Evolutionary conservation across 2,113 vertebrate species (phyloP), one percentile per base, ranked within the genome.

Genomic region (Leptodactylus fuscus): DNA sequence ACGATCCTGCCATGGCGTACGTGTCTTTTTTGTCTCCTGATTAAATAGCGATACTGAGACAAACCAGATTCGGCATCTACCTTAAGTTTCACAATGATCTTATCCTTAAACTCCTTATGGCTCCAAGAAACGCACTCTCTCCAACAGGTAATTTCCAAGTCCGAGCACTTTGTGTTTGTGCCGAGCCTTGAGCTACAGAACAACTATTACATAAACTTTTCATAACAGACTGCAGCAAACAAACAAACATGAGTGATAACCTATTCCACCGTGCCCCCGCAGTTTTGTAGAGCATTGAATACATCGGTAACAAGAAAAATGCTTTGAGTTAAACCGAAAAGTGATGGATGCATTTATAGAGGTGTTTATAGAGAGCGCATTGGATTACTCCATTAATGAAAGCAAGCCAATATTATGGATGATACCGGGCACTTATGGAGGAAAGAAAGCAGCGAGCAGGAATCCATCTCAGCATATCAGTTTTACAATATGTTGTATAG

Each of bases 131-230:
- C 5, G 3, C 15, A 69, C 16, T 69, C 34, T 69, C 6, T 38
- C 1, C 20, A 36, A 69, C 10, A 10, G 34, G 32, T 36, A 9
- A 69, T 22, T 69, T 69, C 15, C 16, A 69, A 69, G 15, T 69
- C 7, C 15, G 20, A 69, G 32, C 34, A 67, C 32, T 36, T 69
- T 69, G 32, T 38, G 16, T 67, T 67, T 32, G 29, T 34, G 5
- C 29, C 3, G 18, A 69, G 65, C 65, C 29, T 34, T 67, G 62
- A 67, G 62, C 62, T 67, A 34, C 34, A 32, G 62, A 67, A 32
- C 62, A 67, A 67, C 29, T 18, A 67, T 67, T 67, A 67, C 62
- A 67, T 67, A 18, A 67, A 67, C 29, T 69, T 36, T 36, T 69
- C 32, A 69, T 29, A 69, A 13, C 62, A 67, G 29, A 67, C 62